Base-by-base conservation (phyloP, 1,140 invertebrate species). In the Cyphomyrmex costatus region DNA sequence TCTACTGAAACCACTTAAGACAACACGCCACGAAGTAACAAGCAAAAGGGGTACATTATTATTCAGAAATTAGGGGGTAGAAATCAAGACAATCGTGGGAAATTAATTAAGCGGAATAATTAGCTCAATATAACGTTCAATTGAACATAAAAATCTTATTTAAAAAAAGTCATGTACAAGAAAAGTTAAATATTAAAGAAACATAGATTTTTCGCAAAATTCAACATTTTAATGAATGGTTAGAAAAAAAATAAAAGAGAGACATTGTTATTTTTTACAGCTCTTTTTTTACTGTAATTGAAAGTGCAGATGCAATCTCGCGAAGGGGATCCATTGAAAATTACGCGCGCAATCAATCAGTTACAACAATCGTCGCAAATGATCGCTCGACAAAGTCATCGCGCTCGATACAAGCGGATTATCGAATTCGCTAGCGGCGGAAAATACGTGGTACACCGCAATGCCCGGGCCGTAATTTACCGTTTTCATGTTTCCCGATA, bases 321-420 rank as follows among this genome's bases (percentile, higher is more conserved):
- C 36, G 1, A 19, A 58, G 24, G 7, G 19, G 6, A 3, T 58
- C 51, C 6, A 82, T 58, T 33, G 49, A 36, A 82, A 80, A 80
- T 85, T 36, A 63, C 61, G 14, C 83, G 19, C 49, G 61, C 77
- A 58, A 68, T 80, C 77, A 79, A 85, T 68, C 63, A 68, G 74
- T 80, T 80, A 58, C 49, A 79, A 78, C 73, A 85, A 85, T 85
- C 84, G 77, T 30, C 84, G 51, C 63, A 82, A 79, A 82, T 85
- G 63, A 80, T 51, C 24, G 12, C 24, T 58, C 76, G 61, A 68
- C 27, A 19, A 21, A 80, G 63, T 60, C 63, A 58, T 66, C 49
- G 36, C 77, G 49, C 7, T 16, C 61, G 84, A 68, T 65, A 58
- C 60, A 42, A 80, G 53, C 61, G 74, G 61, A 85, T 78, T 85